Conservation (phyloP, 2,888 invertebrate genomes). For the Formica aserva region DNA sequence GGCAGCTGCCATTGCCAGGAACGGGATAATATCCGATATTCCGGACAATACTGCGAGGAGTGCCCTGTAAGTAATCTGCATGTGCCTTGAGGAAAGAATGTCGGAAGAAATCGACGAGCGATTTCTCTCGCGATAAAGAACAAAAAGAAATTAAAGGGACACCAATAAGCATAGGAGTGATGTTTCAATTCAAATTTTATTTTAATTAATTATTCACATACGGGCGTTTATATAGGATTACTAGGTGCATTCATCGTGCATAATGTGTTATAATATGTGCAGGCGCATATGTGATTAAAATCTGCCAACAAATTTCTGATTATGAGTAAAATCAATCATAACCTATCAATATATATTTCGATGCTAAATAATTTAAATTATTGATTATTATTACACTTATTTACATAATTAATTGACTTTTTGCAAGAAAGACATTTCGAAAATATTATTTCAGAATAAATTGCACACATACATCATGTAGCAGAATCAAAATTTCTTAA, state of each 20-base stretch:
- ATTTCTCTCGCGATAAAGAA: neutral
- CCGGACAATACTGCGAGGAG: slow-evolving; percentile 90
- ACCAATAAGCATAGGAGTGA: neutral
- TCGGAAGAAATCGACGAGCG: neutral
- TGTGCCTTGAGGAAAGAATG: neutral
- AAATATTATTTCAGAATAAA: neutral
- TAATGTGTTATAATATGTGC: neutral
- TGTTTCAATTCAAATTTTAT: slow-evolving; percentile 6
- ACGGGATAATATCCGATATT: slow-evolving; percentile 86
- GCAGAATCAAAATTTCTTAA: neutral
- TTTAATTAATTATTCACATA: slow-evolving; percentile 24
- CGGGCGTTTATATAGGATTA: neutral
- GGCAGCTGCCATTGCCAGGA: slow-evolving; percentile 89
- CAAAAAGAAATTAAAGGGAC: neutral
- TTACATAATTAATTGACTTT: neutral
- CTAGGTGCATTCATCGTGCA: neutral
- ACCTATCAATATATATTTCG: too few relatives aligned
- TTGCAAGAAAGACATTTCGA: neutral
- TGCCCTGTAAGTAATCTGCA: slow-evolving; percentile 87
- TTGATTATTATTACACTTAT: neutral
- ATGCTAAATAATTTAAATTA: neutral
- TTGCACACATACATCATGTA: neutral
- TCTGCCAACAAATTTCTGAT: neutral
- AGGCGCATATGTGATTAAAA: neutral
- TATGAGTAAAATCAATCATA: neutral